A percentile compares a stretch with the other conserved stretches of the same genome.
phyloP scores from a whole-genome alignment of 1,140 invertebrate genomes.

The Aphelinus certus region DNA sequence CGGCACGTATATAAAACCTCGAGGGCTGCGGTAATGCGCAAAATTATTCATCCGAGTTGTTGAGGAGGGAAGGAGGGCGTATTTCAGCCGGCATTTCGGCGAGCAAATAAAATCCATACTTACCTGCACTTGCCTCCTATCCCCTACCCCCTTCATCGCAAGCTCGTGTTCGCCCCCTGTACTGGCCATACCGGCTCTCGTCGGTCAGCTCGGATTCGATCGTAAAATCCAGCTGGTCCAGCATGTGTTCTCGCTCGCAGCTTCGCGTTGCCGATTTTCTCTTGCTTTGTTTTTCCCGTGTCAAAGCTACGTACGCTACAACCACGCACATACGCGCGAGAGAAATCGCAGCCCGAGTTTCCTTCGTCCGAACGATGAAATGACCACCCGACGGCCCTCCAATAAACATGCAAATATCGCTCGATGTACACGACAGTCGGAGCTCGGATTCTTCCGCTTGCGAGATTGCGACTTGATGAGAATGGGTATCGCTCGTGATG shows the following conservation, averaged over 20 bases:
- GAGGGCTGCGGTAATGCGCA: neutral
- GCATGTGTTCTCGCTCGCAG: neutral
- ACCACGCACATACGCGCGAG: no score
- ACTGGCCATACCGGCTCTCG: no score
- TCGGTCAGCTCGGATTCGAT: neutral
- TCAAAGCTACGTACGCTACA: neutral
- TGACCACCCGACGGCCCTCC: conserved; percentile 5
- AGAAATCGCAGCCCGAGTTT: neutral
- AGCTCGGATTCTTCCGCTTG: no score
- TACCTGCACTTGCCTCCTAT: neutral
- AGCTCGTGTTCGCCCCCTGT: neutral
- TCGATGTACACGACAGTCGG: no score
- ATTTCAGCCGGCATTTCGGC: neutral
- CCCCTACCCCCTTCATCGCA: neutral
- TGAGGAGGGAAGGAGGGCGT: neutral
- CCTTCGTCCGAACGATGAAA: neutral
- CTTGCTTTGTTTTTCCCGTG: neutral
- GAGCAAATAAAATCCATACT: conserved; percentile 12
- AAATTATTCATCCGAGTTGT: conserved; percentile 14
- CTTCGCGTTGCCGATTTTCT: neutral
- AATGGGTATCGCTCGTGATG: neutral
- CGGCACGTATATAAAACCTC: conserved; percentile 1
- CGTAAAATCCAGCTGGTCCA: neutral
- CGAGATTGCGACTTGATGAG: no score
- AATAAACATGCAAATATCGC: conserved; percentile 11